These are phyloP conservation scores for Agapetus fuscipes DNA, from an alignment of 2,888 invertebrate species.

Conservation along the genomic window DNA sequence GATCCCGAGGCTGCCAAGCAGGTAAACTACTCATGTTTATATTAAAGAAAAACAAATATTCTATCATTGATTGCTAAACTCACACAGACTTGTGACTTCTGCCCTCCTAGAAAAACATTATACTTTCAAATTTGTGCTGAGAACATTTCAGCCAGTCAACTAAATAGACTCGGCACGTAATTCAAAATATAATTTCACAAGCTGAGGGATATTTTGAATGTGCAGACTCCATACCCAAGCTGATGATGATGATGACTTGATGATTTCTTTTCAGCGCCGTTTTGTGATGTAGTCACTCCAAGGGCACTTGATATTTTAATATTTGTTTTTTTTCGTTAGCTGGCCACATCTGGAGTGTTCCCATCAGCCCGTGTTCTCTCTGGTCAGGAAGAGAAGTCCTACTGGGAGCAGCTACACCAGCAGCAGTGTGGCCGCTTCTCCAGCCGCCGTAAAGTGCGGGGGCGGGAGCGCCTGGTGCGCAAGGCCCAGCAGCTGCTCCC, in stretches of 20 bases:
- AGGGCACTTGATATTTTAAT: no score
- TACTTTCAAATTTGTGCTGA: no score
- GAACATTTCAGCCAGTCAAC: no score
- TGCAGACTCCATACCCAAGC: no score
- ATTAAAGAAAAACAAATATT: no score
- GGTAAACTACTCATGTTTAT: constrained; percentile 25
- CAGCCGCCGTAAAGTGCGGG: constrained; percentile 42
- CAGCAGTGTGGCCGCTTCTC: constrained; percentile 33
- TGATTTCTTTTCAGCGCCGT: no score
- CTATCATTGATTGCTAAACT: constrained; percentile 17
- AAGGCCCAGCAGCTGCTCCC: constrained; percentile 26
- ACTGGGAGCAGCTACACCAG: constrained; percentile 73
- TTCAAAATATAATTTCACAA: no score
- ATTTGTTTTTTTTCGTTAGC: constrained; percentile 1
- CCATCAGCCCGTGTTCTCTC: constrained; percentile 32
- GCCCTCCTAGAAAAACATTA: no score
- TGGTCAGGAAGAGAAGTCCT: constrained; percentile 61
- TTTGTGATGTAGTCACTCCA: no score
- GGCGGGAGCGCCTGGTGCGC: constrained; percentile 48
- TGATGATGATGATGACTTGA: no score
- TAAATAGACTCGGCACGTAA: no score
- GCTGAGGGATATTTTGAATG: no score
- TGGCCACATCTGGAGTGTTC: constrained; percentile 30
- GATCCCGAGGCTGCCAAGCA: constrained; percentile 39
- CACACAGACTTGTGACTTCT: not conserved